These are phyloP conservation scores for Anas platyrhynchos DNA, from an alignment of 2,113 vertebrate species.

Conservation along the genomic window DNA sequence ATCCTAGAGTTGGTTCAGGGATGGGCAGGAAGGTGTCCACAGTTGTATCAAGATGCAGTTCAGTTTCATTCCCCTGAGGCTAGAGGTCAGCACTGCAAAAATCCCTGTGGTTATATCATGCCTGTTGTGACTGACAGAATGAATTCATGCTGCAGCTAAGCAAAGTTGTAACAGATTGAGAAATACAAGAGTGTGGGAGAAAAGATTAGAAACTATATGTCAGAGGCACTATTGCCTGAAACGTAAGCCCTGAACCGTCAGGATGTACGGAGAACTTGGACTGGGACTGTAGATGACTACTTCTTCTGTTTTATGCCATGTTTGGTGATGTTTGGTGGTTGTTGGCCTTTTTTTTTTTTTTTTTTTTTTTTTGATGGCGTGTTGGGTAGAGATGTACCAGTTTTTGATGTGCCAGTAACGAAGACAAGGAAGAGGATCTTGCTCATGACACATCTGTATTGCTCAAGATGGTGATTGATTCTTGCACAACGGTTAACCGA, in stretches of 20 bases:
- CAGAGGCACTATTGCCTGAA: neutral
- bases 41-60: neutral
- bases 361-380: neutral
- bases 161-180: neutral
- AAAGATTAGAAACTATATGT: neutral
- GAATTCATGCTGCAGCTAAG: neutral
- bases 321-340: neutral
- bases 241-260: neutral
- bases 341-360: neutral
- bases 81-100: neutral
- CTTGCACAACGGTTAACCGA: neutral
- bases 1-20: neutral
- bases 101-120: neutral
- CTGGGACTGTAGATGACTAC: neutral
- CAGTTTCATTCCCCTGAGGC: rapidly evolving
- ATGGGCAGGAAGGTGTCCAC: neutral
- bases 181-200: neutral
- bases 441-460: neutral
- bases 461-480: neutral
- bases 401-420: neutral
- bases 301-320: neutral
- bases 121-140: neutral
- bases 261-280: neutral
- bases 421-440: neutral
- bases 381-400: neutral